phyloP scores from a whole-genome alignment of 2,113 vertebrate genomes.

The Hystrix cristata region DNA sequence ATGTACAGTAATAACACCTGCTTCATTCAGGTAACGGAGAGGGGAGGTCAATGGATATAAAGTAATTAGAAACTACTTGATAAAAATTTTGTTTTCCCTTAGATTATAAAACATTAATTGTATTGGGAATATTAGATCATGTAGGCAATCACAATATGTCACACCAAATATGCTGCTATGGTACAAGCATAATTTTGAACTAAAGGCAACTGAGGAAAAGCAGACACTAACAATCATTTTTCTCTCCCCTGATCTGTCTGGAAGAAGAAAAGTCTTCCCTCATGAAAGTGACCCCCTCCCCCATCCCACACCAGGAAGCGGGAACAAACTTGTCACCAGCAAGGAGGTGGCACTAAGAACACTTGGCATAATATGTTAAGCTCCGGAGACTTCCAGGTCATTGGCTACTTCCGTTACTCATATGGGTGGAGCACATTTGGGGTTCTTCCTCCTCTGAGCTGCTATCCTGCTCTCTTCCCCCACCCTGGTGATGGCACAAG shows the following conservation, averaged over 20 bases:
- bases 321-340: background rate
- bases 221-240: background rate
- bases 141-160: background rate
- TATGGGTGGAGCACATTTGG: background rate
- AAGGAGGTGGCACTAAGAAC: background rate
- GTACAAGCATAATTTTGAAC: background rate
- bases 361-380: background rate
- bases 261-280: background rate
- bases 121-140: background rate
- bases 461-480: background rate
- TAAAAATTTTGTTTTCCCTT: background rate
- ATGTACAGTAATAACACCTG: background rate
- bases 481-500: background rate
- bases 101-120: background rate
- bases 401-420: background rate
- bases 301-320: background rate
- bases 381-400: background rate
- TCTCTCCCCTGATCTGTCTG: background rate
- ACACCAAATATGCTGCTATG: background rate
- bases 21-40: background rate
- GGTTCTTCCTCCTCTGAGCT: background rate
- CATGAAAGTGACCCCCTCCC: background rate
- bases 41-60: background rate
- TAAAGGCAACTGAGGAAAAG: background rate
- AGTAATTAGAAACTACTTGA: background rate